These are phyloP conservation scores for Dastarcus helophoroides DNA, from an alignment of 2,888 invertebrate species.

Conservation along the genomic window DNA sequence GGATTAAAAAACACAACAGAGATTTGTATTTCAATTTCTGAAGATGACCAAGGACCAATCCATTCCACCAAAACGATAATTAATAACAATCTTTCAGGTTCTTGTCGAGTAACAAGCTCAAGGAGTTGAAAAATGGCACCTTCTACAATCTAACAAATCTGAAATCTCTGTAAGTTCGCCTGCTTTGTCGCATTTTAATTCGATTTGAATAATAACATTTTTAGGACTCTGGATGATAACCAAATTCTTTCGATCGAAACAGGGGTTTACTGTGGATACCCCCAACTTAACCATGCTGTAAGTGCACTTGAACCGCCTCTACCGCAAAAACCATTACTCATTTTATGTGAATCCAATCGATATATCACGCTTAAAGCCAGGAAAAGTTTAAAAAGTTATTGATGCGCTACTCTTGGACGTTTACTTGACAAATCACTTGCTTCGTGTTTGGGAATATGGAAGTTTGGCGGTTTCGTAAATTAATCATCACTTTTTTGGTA, in stretches of 20 bases:
- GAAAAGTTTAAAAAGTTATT: too few species aligned
- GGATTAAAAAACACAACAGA: too few species aligned
- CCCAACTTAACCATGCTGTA: constrained; percentile 38
- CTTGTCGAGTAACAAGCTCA: constrained; percentile 40
- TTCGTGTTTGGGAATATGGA: too few species aligned
- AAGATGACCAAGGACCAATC: neutral
- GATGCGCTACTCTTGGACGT: too few species aligned
- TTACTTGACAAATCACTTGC: too few species aligned
- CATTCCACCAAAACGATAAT: constrained; percentile 5
- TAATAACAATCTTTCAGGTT: constrained; percentile 42
- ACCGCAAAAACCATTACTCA: too few species aligned
- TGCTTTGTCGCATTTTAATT: constrained; percentile 2
- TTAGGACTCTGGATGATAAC: constrained; percentile 40
- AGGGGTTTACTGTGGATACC: constrained; percentile 34
- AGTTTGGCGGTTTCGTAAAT: too few species aligned
- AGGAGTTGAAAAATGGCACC: constrained; percentile 33
- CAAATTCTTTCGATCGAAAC: constrained; percentile 34
- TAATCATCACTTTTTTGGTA: too few species aligned
- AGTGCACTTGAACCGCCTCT: too few species aligned
- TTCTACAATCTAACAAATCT: constrained; percentile 38
- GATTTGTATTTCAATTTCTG: neutral
- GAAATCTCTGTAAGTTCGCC: constrained; percentile 35
- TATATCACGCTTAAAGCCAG: too few species aligned
- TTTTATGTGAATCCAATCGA: too few species aligned
- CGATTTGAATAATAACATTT: constrained; percentile 12